phyloP scores from a whole-genome alignment of 2,797 vertebrate genomes.

The Discoglossus pictus region DNA sequence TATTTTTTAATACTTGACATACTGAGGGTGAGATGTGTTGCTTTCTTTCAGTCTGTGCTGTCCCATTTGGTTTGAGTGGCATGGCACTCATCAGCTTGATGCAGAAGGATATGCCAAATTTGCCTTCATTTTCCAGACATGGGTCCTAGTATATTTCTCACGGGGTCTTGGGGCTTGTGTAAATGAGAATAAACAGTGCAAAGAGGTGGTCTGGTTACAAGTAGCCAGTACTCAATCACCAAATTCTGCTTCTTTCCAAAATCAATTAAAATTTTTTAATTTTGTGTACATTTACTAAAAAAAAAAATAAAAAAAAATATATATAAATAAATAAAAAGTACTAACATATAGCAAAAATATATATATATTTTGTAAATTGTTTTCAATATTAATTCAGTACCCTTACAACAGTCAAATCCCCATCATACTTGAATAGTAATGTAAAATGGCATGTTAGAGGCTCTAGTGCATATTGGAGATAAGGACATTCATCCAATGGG shows the following conservation, averaged over 20 bases:
- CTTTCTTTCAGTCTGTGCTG: conserved; percentile 14
- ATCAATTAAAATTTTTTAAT: too few species aligned
- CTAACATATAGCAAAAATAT: too few species aligned
- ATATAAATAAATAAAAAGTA: too few species aligned
- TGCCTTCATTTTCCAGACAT: conserved; percentile 11
- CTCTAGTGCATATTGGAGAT: too few species aligned
- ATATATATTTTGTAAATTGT: too few species aligned
- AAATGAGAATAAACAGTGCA: not conserved
- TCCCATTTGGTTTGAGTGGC: not conserved
- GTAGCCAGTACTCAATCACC: not conserved
- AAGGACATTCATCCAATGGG: too few species aligned
- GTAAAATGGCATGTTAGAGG: too few species aligned
- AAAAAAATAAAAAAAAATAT: too few species aligned
- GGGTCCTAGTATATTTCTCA: not conserved
- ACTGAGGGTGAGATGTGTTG: conserved; percentile 12
- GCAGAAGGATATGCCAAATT: conserved; percentile 22
- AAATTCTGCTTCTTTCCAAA: not conserved
- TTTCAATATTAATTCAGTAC: too few species aligned
- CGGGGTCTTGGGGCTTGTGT: conserved; percentile 17
- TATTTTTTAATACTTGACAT: conserved; percentile 44
- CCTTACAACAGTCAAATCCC: too few species aligned
- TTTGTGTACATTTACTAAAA: too few species aligned
- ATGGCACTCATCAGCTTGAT: conserved; percentile 33
- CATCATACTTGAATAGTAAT: too few species aligned
- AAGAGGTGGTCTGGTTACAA: not conserved